Evolutionary conservation across 2,888 invertebrate species (phyloP).

Genomic region (Leptinotarsa peninsularis): DNA sequence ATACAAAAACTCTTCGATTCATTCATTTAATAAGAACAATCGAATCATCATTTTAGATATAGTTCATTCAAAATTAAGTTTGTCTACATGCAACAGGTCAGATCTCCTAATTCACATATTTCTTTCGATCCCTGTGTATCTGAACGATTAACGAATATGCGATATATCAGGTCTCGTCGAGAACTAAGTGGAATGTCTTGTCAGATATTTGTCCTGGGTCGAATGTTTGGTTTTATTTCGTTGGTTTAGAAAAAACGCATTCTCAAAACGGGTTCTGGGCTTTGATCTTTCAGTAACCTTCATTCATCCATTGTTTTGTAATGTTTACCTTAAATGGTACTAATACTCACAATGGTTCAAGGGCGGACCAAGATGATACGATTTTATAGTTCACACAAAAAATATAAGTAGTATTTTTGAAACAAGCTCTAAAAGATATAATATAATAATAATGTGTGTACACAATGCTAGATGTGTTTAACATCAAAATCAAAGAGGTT

Average conservation of each 20-base stretch:
- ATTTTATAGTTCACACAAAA: neutral
- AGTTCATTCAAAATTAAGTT: too few relatives aligned
- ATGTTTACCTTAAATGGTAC: constrained; percentile 29
- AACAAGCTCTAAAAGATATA: too few relatives aligned
- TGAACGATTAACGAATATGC: constrained; percentile 61
- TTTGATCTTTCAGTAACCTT: constrained; percentile 28
- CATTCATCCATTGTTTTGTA: constrained; percentile 29
- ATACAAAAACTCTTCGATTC: too few relatives aligned
- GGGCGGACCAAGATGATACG: constrained; percentile 2
- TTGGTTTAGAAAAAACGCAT: constrained; percentile 56
- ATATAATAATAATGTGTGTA: too few relatives aligned
- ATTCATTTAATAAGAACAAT: too few relatives aligned
- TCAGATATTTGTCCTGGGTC: constrained; percentile 62
- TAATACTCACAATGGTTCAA: constrained; percentile 12
- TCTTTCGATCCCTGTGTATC: neutral
- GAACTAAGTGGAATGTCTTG: constrained; percentile 64
- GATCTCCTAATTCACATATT: neutral
- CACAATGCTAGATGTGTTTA: too few relatives aligned
- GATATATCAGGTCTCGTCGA: constrained; percentile 59
- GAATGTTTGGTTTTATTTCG: constrained; percentile 62
- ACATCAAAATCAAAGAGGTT: too few relatives aligned
- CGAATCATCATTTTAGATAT: too few relatives aligned
- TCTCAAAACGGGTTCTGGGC: constrained; percentile 27
- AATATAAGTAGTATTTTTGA: neutral
- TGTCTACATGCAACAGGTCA: too few relatives aligned